These are phyloP conservation scores for Hylia prasina DNA, from an alignment of 2,113 vertebrate species.

Conservation along the genomic window DNA sequence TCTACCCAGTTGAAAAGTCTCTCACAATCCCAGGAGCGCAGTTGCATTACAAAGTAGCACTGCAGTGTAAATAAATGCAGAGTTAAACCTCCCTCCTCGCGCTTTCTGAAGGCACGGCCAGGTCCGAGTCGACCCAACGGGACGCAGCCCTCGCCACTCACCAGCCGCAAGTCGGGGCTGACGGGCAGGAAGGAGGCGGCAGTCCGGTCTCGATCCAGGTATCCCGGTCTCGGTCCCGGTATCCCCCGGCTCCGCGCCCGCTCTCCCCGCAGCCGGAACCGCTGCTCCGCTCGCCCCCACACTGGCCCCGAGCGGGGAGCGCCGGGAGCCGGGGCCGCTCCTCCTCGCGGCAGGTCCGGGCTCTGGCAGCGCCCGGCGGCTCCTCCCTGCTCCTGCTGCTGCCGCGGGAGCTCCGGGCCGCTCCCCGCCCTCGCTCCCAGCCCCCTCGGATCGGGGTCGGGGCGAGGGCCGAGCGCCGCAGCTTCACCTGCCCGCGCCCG, in stretches of 20 bases:
- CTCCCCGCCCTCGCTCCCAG: constrained; percentile 45
- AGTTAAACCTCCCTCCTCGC: not conserved
- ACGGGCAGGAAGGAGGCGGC: accelerated
- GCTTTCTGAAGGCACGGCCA: not conserved
- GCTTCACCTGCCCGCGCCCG: not conserved
- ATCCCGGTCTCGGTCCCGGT: not conserved
- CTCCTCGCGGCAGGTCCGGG: not conserved
- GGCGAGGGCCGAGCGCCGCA: not conserved
- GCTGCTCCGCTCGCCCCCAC: not conserved
- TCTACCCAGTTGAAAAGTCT: not conserved
- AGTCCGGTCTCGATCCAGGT: not conserved
- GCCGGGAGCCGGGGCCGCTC: not conserved
- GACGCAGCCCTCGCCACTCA: not conserved
- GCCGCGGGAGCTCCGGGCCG: constrained; percentile 8
- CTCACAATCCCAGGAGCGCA: not conserved
- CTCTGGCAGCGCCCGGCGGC: constrained; percentile 6
- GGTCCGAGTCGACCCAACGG: not conserved
- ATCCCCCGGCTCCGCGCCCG: not conserved
- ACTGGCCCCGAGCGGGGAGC: not conserved
- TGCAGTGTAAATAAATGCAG: not conserved
- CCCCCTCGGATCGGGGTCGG: constrained; percentile 20
- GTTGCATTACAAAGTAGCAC: not conserved
- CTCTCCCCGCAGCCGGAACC: not conserved
- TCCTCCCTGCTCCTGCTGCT: constrained; percentile 57
- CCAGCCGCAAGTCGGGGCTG: not conserved